Evolutionary conservation across 2,113 vertebrate species (phyloP).

Genomic region (Myxocyprinus asiaticus): DNA sequence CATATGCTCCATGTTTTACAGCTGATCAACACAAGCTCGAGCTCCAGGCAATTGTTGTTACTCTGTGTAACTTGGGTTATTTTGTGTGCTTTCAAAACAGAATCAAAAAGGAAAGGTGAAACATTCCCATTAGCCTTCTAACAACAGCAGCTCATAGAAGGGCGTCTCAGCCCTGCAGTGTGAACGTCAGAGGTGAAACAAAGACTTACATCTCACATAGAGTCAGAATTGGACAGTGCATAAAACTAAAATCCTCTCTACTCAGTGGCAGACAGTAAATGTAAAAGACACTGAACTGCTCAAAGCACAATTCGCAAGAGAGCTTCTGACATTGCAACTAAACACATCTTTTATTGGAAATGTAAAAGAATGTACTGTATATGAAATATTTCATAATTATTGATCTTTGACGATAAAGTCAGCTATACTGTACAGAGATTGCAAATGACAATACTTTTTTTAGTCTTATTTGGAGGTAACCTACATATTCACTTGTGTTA

Average conservation of each 20-base stretch:
- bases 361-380: neutral
- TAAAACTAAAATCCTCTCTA: conserved; percentile 42
- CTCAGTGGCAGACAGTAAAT: conserved; percentile 14
- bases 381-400: too few relatives aligned
- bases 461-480: too few relatives aligned
- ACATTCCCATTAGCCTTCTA: conserved; percentile 30
- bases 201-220: neutral
- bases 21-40: neutral
- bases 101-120: conserved; percentile 22
- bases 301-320: conserved; percentile 18
- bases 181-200: conserved; percentile 10
- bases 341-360: neutral
- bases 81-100: conserved; percentile 2
- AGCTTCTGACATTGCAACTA: neutral
- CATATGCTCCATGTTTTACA: conserved; percentile 17
- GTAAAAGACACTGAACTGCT: conserved; percentile 34
- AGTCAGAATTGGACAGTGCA: conserved; percentile 10
- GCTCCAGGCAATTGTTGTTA: conserved; percentile 2
- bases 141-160: conserved; percentile 15
- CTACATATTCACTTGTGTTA: too few relatives aligned
- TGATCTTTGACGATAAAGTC: too few relatives aligned
- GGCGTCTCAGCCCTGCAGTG: conserved; percentile 10
- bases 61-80: neutral
- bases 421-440: too few relatives aligned
- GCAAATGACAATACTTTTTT: too few relatives aligned